phyloP scores from a whole-genome alignment of 2,113 vertebrate species.

The Muntiacus reevesi region DNA sequence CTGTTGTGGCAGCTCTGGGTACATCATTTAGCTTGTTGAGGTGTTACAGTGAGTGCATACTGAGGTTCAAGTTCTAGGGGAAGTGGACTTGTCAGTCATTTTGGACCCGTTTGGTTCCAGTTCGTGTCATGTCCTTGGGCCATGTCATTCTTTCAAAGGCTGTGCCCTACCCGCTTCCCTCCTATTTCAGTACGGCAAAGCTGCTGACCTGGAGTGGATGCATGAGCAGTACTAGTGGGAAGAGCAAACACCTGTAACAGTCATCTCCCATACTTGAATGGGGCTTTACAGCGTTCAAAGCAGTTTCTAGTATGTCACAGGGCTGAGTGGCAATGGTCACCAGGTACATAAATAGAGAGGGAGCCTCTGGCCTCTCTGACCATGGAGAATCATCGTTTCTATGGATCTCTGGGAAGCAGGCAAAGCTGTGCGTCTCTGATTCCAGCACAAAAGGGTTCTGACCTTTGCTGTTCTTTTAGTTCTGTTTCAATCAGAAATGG shows the following conservation, averaged over 20 bases:
- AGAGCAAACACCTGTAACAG: not conserved
- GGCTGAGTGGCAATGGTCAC: not conserved
- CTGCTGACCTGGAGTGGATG: not conserved
- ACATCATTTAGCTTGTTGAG: not conserved
- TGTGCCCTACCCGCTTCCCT: not conserved
- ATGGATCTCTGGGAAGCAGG: not conserved
- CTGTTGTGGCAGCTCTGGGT: not conserved
- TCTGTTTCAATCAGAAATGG: not conserved
- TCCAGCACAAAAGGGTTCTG: not conserved
- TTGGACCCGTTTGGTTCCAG: not conserved
- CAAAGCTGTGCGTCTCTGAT: not conserved
- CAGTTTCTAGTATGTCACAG: not conserved
- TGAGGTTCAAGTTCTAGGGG: not conserved
- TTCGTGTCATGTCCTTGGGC: not conserved
- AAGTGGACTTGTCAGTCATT: not conserved
- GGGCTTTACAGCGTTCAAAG: not conserved
- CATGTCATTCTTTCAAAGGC: not conserved
- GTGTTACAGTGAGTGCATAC: not conserved
- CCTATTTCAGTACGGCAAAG: not conserved
- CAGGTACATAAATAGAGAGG: not conserved
- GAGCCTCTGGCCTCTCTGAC: not conserved
- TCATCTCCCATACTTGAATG: not conserved
- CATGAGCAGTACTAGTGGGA: fast-evolving
- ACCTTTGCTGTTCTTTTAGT: not conserved
- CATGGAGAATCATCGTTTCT: fast-evolving